These are phyloP conservation scores for Papilio aristodemus DNA, from an alignment of 1,140 invertebrate species.

Conservation along the genomic window DNA sequence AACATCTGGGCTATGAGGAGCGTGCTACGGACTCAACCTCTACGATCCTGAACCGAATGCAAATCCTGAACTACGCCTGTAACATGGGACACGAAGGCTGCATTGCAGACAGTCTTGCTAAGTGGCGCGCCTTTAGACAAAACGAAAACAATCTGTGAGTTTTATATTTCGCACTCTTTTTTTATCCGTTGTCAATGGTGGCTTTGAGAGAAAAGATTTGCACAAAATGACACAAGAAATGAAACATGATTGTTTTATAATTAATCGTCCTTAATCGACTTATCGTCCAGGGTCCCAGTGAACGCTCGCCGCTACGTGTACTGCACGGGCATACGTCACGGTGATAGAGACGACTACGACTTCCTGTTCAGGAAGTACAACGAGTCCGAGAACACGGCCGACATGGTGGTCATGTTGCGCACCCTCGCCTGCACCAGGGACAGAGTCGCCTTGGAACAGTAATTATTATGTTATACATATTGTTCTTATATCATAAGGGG, in stretches of 20 bases:
- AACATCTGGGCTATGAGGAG: slow-evolving; percentile 72
- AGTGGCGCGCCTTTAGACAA: slow-evolving; percentile 76
- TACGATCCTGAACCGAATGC: slow-evolving; percentile 73
- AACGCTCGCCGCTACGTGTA: slow-evolving; percentile 78
- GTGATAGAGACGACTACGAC: slow-evolving; percentile 78
- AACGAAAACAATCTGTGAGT: slow-evolving; percentile 49
- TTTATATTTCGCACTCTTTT: background rate
- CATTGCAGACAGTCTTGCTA: slow-evolving; percentile 67
- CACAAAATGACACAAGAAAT: background rate
- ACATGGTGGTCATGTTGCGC: slow-evolving; percentile 82
- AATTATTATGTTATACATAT: slow-evolving; percentile 25
- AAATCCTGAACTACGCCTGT: slow-evolving; percentile 81
- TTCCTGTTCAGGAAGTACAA: slow-evolving; percentile 81
- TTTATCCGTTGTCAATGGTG: background rate
- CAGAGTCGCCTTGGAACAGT: slow-evolving; percentile 71
- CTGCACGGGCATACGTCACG: slow-evolving; percentile 80
- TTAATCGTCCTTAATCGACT: too few relatives aligned
- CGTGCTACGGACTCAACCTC: slow-evolving; percentile 60
- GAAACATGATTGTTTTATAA: too few relatives aligned
- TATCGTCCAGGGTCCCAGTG: slow-evolving; percentile 65
- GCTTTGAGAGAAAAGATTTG: background rate
- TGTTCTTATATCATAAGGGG: too few relatives aligned
- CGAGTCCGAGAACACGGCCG: slow-evolving; percentile 78
- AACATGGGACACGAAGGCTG: slow-evolving; percentile 80
- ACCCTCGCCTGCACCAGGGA: slow-evolving; percentile 82